Percentiles rank a stretch among this genome's conserved stretches.
Conservation (phyloP, 2,888 invertebrate genomes). For the Sphecodes monilicornis region DNA sequence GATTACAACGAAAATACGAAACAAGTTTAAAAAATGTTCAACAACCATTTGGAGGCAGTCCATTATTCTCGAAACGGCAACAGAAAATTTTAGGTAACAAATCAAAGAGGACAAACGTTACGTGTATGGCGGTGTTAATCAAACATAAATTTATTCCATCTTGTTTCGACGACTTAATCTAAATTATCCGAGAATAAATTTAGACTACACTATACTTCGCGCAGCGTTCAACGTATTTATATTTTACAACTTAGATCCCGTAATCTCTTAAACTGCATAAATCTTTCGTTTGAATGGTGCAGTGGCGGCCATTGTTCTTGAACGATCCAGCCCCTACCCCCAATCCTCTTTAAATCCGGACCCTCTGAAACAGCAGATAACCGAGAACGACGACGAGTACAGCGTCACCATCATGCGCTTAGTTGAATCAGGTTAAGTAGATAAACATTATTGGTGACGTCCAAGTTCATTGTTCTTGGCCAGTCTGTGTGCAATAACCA, state of each 20-base stretch:
- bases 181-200: neutral
- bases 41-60: neutral
- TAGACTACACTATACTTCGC: neutral
- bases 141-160: no score
- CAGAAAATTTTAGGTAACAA: no score
- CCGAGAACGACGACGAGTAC: slow-evolving; percentile 68
- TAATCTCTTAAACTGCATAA: neutral
- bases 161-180: no score
- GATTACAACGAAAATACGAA: neutral
- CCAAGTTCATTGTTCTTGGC: slow-evolving; percentile 62
- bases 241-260: neutral
- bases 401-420: slow-evolving; percentile 65
- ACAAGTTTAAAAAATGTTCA: neutral
- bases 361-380: slow-evolving; percentile 74
- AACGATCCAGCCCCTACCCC: neutral
- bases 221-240: neutral
- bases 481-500: slow-evolving; percentile 21
- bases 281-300: neutral
- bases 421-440: slow-evolving; percentile 62
- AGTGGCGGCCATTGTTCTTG: neutral
- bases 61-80: neutral
- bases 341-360: slow-evolving; percentile 29
- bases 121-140: no score
- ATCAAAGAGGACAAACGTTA: no score
- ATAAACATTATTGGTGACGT: slow-evolving; percentile 57